Evolutionary conservation across 2,888 invertebrate genomes (phyloP), one percentile per base, ranked within the genome.

Genomic region (Prosapia bicincta): DNA sequence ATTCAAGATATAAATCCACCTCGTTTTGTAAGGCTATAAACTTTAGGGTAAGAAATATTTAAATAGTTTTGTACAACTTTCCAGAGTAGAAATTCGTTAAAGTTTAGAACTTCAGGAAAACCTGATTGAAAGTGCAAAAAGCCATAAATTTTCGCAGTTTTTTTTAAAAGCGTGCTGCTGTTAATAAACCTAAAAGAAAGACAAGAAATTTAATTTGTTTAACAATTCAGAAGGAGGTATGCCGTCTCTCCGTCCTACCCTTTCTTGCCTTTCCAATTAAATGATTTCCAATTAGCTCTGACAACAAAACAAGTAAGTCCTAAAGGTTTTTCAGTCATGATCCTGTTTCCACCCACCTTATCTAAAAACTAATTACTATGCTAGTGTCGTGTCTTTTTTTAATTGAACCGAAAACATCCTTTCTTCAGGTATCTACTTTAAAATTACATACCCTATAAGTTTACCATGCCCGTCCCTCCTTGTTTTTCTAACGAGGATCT

Each of bases 231-330:
- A 54, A 54, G 54, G 3, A 2, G 54, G 54, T 54, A 54, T 54
- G 54, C n/a, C n/a, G 20, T 54, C 38, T 15, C 15, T 6, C 38
- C 15, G 38, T 38, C 54, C 13, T 54, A 20, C 54, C 54, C 20
- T 54, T 54, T 54, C 54, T 54, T 54, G 54, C 20, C 54, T 54
- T 72, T 76, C 73, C 76, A 76, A 76, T 76, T 76, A 76, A 76
- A 76, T 66, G 76, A 73, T 70, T 70, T 73, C 74, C 76, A 76
- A 76, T 76, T 76, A 76, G 73, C 66, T 66, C 76, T 69, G 73
- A 76, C 73, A 72, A 76, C 72, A 76, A 76, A 76, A 76, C 54
- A 54, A 20, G 54, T 3, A 54, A n/a, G 54, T 54, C 20, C 69
- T 69, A 20, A 69, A n/a, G 23, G 23, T 30, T 69, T 38, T 69